Conservation (phyloP, 1,140 invertebrate genomes). For the Bombus huntii region DNA sequence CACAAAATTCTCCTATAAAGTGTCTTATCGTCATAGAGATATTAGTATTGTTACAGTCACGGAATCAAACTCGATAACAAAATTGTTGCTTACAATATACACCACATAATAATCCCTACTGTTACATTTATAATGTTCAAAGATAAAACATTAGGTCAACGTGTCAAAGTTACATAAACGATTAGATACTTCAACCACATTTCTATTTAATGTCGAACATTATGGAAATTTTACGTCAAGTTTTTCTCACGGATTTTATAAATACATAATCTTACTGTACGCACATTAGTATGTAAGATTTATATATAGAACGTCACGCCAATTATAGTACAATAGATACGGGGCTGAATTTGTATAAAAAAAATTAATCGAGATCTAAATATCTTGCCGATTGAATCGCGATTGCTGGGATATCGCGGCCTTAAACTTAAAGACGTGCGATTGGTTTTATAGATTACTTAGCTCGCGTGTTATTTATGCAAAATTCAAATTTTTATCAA, state of each 20-base stretch:
- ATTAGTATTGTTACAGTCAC: background rate
- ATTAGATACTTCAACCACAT: conserved; percentile 17
- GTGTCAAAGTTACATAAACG: conserved; percentile 20
- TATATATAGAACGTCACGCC: no score
- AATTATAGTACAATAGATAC: no score
- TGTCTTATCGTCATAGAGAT: background rate
- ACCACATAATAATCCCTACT: background rate
- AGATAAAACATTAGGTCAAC: conserved; percentile 12
- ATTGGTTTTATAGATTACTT: no score
- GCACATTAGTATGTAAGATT: background rate
- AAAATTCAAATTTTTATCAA: background rate
- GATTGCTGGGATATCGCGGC: no score
- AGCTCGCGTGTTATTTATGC: no score
- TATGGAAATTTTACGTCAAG: background rate
- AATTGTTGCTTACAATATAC: background rate
- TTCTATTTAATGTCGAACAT: background rate
- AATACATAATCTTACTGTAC: background rate
- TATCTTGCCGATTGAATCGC: no score
- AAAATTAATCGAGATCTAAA: background rate
- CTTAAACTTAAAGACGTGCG: no score
- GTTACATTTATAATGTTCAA: background rate
- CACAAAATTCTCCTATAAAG: background rate
- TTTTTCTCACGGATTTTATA: background rate
- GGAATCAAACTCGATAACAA: background rate
- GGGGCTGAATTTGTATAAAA: background rate